Base-by-base conservation (phyloP, 2,113 vertebrate genomes). In the Bagarius yarrelli region DNA sequence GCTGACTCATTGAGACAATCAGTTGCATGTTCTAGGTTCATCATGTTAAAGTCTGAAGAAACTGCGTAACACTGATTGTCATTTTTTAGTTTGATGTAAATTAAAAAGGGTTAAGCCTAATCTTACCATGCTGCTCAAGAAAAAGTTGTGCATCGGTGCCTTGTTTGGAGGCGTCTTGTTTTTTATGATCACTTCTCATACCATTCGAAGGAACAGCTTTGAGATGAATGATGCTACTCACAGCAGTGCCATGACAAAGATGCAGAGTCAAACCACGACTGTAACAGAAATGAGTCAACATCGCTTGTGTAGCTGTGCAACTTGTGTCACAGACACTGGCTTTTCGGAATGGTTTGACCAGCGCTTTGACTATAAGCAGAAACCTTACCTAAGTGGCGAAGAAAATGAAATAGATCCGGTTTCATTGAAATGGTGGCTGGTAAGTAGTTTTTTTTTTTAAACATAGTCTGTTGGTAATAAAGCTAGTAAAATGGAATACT, bases 371-470 rank as follows among this genome's bases (percentile, higher is more conserved):
- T 25, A 14, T 1, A 36, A 85, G 0, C 50, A 90, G 81, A 61
- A 87, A 60, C 93, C 90, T 0, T 78, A 95, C 79, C 88, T 95
- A 71, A 86, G 0, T 0, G 77, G 32, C 0, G 3, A 77, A 15
- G 82, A 87, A 30, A 83, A 88, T 0, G 12, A 87, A 50, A 84
- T 96, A 14, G 86, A 94, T 30, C 57, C 30, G 0, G 78, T 83
- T 0, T 89, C 91, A 0, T 80, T 94, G 18, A 72, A 16, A 1
- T 95, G 94, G 95, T 96, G 95, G 94, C 84, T 95, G 94, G 94
- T 96, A 85, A 96, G 90, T 76, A 16, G 4, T 18, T 13, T 55
- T 23, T 70, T 16, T 30, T 16, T 63, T 15, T 61, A 27, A 53
- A 15, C 16, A 53, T 53, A 15, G 16, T 53, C 36, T 53, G 9